phyloP scores from a whole-genome alignment of 2,888 invertebrate species.

The Bellardia pandia region DNA sequence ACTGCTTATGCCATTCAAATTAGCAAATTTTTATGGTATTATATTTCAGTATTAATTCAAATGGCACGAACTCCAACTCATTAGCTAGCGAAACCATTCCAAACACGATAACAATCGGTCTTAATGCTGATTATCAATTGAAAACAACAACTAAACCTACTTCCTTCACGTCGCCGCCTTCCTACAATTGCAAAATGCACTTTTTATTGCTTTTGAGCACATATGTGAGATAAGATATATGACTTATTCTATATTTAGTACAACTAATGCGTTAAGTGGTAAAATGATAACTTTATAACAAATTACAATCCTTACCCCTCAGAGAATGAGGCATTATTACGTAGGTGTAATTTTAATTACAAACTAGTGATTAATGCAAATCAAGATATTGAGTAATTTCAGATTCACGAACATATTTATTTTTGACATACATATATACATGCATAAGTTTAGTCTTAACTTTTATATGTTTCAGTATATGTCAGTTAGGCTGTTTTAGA shows the following conservation, averaged over 20 bases:
- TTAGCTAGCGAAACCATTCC: constrained; percentile 85
- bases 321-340: too few relatives aligned
- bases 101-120: constrained; percentile 83
- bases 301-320: background rate
- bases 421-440: too few relatives aligned
- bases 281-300: background rate
- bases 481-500: too few relatives aligned
- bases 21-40: constrained; percentile 8
- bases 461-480: too few relatives aligned
- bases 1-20: constrained; percentile 71
- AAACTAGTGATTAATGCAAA: too few relatives aligned
- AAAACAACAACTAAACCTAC: constrained; percentile 4
- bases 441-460: too few relatives aligned
- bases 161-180: background rate
- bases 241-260: constrained; percentile 49
- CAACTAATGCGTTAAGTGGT: background rate
- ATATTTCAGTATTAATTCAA: constrained; percentile 45
- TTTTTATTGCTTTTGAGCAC: background rate
- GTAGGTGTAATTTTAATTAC: too few relatives aligned
- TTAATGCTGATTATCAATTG: constrained; percentile 66
- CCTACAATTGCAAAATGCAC: constrained; percentile 34
- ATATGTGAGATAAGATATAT: constrained; percentile 48
- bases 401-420: too few relatives aligned
- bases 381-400: too few relatives aligned
- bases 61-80: constrained; percentile 75